These are phyloP conservation scores for Odontamblyopus rebecca DNA, from an alignment of 2,797 vertebrate species.

Conservation along the genomic window DNA sequence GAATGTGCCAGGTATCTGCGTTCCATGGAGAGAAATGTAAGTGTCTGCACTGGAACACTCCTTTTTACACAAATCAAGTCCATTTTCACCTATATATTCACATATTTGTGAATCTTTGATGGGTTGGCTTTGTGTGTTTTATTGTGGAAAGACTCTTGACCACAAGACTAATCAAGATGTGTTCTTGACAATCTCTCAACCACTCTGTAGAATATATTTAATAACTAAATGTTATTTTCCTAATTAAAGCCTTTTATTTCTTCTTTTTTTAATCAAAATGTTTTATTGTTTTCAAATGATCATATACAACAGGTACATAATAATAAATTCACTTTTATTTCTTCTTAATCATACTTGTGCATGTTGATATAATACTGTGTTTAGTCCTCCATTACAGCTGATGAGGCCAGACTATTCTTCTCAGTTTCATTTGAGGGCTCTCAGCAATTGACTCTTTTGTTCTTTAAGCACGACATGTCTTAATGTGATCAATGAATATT, in stretches of 20 bases:
- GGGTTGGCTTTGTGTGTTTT: not conserved
- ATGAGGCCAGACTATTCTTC: constrained; percentile 27
- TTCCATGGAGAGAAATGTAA: constrained; percentile 73
- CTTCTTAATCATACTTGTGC: not conserved
- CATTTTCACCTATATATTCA: not conserved
- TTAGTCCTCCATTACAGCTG: constrained; percentile 43
- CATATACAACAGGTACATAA: too few relatives aligned
- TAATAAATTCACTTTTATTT: too few relatives aligned
- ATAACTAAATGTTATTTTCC: too few relatives aligned
- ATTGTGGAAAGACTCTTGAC: not conserved
- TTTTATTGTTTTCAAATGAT: too few relatives aligned
- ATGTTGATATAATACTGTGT: constrained; percentile 19
- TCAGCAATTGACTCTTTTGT: constrained; percentile 62
- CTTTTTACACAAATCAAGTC: not conserved
- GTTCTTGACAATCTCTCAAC: not conserved
- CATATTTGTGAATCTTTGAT: not conserved
- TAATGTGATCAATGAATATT: constrained; percentile 66
- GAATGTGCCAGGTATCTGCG: constrained; percentile 80
- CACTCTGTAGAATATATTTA: not conserved
- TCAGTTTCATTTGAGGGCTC: constrained; percentile 43
- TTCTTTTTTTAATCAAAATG: not conserved
- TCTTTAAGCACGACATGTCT: constrained; percentile 48
- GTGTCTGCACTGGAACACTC: constrained; percentile 15
- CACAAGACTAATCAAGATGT: not conserved
- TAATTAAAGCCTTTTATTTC: too few relatives aligned